A percentile compares a stretch with the other conserved stretches of the same genome.
These are phyloP conservation scores for Siniperca scherzeri DNA, from an alignment of 2,797 vertebrate species.

Conservation along the genomic window DNA sequence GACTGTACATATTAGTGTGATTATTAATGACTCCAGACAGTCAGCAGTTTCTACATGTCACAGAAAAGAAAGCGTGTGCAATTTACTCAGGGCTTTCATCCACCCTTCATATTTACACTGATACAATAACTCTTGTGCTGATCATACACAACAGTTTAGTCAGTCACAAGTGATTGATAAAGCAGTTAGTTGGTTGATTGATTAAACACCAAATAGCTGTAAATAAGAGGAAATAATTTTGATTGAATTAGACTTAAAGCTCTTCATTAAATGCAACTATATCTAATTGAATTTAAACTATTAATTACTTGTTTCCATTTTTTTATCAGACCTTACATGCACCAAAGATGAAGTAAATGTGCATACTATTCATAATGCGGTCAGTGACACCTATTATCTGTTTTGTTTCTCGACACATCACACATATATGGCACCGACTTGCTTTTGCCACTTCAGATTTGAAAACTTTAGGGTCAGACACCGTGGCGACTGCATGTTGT, in stretches of 20 bases:
- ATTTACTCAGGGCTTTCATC: constrained; percentile 42
- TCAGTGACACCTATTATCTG: no score
- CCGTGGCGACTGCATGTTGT: no score
- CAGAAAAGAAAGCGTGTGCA: constrained; percentile 23
- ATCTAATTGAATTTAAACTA: neutral
- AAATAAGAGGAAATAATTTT: neutral
- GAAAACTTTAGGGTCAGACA: no score
- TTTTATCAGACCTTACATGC: neutral
- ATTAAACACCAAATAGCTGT: constrained; percentile 1
- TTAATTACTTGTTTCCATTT: neutral
- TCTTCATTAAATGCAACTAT: neutral
- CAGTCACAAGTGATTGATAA: neutral
- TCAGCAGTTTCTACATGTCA: constrained; percentile 53
- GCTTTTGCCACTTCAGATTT: no score
- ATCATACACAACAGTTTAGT: neutral
- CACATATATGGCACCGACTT: no score
- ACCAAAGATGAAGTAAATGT: neutral
- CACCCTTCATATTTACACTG: constrained; percentile 44
- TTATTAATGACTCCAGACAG: constrained; percentile 50
- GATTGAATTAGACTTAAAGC: neutral
- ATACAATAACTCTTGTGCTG: constrained; percentile 10
- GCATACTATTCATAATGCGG: neutral
- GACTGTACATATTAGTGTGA: constrained; percentile 12
- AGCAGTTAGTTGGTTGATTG: neutral
- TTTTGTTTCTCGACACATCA: no score